Conservation (phyloP, 2,113 vertebrate genomes). For the Ancistrus triradiatus region DNA sequence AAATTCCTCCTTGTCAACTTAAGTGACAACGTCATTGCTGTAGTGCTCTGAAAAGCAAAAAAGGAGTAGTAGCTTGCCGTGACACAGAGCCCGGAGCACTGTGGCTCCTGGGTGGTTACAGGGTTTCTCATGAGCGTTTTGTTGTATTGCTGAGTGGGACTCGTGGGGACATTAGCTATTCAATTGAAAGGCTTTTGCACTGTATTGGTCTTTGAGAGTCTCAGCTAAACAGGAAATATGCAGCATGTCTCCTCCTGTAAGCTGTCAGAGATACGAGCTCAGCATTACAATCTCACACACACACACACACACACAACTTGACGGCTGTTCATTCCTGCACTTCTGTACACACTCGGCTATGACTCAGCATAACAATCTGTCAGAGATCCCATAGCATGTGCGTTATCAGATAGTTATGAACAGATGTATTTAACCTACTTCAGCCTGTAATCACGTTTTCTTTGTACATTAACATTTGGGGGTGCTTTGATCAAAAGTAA, state of each 20-base stretch:
- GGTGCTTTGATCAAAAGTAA: too few species aligned
- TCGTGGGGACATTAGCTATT: not conserved
- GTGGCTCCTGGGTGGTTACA: not conserved
- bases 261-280: not conserved
- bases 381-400: not conserved
- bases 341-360: not conserved
- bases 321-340: constrained; percentile 5
- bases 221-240: not conserved
- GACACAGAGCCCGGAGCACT: not conserved
- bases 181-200: too few species aligned
- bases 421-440: too few species aligned
- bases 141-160: not conserved
- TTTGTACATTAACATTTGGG: too few species aligned
- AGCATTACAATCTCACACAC: not conserved
- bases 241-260: not conserved
- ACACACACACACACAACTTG: constrained; percentile 9
- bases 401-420: too few species aligned
- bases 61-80: not conserved
- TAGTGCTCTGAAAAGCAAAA: not conserved
- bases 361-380: not conserved
- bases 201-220: not conserved
- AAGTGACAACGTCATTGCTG: not conserved
- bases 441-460: too few species aligned
- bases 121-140: too few species aligned
- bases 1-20: not conserved